phyloP scores from a whole-genome alignment of 2,113 vertebrate genomes.

The Scomber colias region DNA sequence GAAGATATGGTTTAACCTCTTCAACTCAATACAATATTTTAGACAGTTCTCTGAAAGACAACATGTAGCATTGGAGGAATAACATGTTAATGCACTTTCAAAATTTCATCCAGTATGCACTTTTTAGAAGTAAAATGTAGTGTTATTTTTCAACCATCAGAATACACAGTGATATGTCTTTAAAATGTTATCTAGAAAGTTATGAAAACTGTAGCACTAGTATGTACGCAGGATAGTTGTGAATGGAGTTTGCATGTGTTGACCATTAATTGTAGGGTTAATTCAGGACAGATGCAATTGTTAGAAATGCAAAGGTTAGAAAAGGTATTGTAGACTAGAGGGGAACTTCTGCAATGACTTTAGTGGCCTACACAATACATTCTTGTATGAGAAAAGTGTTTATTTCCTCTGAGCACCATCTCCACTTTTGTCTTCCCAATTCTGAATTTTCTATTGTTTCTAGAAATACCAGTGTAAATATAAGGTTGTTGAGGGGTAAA shows the following conservation, averaged over 20 bases:
- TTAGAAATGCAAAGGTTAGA: neutral
- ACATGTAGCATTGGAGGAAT: neutral
- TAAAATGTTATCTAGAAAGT: constrained; percentile 10
- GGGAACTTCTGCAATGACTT: neutral
- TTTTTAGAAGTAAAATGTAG: neutral
- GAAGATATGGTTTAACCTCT: neutral
- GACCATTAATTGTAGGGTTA: neutral
- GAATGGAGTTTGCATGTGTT: neutral
- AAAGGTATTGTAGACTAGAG: neutral
- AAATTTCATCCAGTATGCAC: neutral
- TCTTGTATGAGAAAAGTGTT: neutral
- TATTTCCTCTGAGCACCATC: neutral
- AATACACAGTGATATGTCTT: neutral
- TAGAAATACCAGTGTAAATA: constrained; percentile 12
- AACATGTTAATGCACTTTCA: neutral
- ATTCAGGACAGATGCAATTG: neutral
- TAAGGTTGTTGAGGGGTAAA: constrained; percentile 24
- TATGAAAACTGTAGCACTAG: constrained; percentile 34
- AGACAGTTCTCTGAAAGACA: neutral
- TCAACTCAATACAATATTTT: neutral
- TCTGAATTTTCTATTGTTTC: constrained; percentile 19
- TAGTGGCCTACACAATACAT: neutral
- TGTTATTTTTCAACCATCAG: neutral
- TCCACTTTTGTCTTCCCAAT: neutral
- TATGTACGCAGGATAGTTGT: constrained; percentile 10